phyloP scores from a whole-genome alignment of 2,888 invertebrate species.

The Linnaemya vulpina region DNA sequence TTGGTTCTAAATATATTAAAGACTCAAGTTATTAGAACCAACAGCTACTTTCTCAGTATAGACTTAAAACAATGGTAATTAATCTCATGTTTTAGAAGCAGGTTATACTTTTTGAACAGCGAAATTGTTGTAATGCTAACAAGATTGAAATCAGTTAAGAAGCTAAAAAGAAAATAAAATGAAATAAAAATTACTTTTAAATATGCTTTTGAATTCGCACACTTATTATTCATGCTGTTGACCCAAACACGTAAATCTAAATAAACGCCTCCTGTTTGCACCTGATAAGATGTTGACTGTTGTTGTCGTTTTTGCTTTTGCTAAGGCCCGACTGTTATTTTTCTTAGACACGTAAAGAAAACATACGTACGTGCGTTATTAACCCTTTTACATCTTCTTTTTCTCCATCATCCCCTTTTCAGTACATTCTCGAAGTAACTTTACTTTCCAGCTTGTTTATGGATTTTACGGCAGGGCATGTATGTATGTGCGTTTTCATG shows the following conservation, averaged over 20 bases:
- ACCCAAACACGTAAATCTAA: constrained; percentile 71
- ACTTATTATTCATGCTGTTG: constrained; percentile 70
- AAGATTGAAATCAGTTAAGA: constrained; percentile 30
- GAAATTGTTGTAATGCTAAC: neutral
- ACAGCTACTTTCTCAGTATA: neutral
- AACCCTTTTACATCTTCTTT: constrained; percentile 66
- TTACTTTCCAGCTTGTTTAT: constrained; percentile 37
- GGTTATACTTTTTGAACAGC: neutral
- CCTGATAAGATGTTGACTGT: constrained; percentile 67
- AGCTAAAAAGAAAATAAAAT: constrained; percentile 6
- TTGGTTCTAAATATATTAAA: too few species aligned
- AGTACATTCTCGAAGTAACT: constrained; percentile 54
- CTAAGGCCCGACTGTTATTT: constrained; percentile 39
- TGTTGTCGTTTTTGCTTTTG: constrained; percentile 29
- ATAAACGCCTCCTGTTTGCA: constrained; percentile 70
- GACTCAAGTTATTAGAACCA: neutral
- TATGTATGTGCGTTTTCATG: neutral
- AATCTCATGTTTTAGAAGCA: constrained; percentile 2
- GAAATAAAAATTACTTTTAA: constrained; percentile 46
- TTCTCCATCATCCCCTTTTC: constrained; percentile 66
- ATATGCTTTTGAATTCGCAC: constrained; percentile 63
- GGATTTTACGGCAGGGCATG: constrained; percentile 3
- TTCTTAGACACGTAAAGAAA: constrained; percentile 69
- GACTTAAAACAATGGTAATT: constrained; percentile 13
- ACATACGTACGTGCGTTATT: constrained; percentile 68